Evolutionary conservation across 2,113 vertebrate species (phyloP), one percentile per base, ranked within the genome.

Genomic region (Camarhynchus parvulus): DNA sequence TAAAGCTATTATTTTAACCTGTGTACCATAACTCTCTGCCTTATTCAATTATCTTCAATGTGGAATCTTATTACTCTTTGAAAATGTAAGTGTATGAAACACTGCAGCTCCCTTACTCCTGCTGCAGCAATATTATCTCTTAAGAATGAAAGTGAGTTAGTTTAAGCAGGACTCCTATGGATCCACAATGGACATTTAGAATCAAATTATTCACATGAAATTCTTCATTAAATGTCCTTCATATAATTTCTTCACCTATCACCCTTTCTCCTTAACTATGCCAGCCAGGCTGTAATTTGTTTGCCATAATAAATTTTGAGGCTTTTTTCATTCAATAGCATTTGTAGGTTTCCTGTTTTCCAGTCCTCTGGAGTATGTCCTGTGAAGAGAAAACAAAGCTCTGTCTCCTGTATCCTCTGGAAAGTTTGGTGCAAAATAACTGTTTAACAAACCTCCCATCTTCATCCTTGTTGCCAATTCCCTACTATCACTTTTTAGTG

Each of bases 401-500:
- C 55, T 55, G 69, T 81, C 83, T 53, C 83, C 56, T 96, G 96
- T 92, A 90, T 94, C 92, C 73, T 96, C 81, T 86, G 53, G 58
- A 94, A 98, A 96, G 31, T 90, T 90, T 70, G 91, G 59, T 95
- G 78, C 15, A 86, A 95, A 97, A 88, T 53, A 94, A 89, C 69
- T 64, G 30, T 88, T 97, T 95, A 95, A 97, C 87, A 97, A 91
- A 96, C 95, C 90, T 95, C 46, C 73, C 58, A 30, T 90, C 75
- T 90, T 89, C 63, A 44, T 49, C 74, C 83, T 87, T 92, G 61
- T 95, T 80, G 73, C 83, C 74, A 73, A 47, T 97, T 96, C 82
- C 75, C 83, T 94, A 41, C 95, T 85, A 92, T 96, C 85, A 95
- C 91, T 91, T 97, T 97, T 97, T 96, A 97, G 95, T 93, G 94